Evolutionary conservation across 2,113 vertebrate species (phyloP).

Genomic region (Erythrocercus mccallii): DNA sequence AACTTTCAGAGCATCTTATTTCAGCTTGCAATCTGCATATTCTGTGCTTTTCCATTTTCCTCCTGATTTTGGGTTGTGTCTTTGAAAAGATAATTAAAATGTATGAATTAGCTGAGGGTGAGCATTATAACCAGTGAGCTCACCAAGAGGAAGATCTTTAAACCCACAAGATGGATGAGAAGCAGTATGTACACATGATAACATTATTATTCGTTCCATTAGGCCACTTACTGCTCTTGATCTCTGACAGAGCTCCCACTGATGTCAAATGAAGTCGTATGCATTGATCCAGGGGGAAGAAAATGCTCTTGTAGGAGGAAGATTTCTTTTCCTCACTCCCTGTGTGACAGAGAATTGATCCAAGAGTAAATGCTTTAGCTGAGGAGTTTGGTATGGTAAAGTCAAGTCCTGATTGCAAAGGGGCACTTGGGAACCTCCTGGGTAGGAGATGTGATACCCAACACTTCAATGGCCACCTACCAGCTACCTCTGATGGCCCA

Average conservation of each 20-base stretch:
- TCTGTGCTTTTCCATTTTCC: neutral
- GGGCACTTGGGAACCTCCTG: neutral
- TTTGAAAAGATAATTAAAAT: constrained; percentile 43
- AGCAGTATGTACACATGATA: neutral
- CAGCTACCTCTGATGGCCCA: neutral
- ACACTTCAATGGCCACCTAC: rapidly evolving
- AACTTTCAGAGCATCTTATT: neutral
- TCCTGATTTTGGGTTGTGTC: neutral
- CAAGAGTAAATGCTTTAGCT: neutral
- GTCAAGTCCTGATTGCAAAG: neutral
- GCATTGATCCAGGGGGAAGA: constrained; percentile 9
- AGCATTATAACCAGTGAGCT: neutral
- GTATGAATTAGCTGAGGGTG: neutral
- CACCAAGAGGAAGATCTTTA: neutral
- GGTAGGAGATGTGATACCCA: neutral
- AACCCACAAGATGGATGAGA: neutral
- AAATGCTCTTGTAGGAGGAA: neutral
- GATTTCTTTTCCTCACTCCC: neutral
- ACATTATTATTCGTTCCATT: constrained; percentile 30
- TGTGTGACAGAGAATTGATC: neutral
- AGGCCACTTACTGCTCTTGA: constrained; percentile 30
- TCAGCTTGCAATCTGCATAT: neutral
- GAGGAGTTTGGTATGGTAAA: neutral
- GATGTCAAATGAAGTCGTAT: neutral
- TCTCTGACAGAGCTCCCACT: neutral